Base-by-base conservation (phyloP, 2,888 invertebrate genomes). In the Cylloceria caligata region DNA sequence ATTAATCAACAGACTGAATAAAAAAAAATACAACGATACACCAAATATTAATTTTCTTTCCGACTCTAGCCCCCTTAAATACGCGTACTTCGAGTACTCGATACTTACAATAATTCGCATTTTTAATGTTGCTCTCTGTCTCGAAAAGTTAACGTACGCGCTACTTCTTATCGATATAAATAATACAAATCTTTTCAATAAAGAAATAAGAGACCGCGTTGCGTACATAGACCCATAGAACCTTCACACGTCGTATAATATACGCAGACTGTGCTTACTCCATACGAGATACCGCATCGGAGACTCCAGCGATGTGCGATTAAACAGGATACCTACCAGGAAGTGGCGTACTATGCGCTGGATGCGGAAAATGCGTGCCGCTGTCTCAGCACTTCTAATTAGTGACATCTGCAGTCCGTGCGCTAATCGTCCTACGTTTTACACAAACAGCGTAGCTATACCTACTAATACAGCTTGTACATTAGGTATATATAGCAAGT, bases 351-450 rank as follows among this genome's bases (percentile, higher is more conserved):
- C 34, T 72, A 76, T 68, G 65, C 45, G 69, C 71, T 60, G 60
- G 60, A 72, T 65, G 57, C 80, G 76, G 72, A 67, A 81, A 76
- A 76, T 81, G 80, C 80, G 80, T 80, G 62, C 57, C 34, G 80
- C 65, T 76, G 71, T 72, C 71, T 67, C 72, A 49, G 72, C 76
- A 49, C 71, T 71, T 75, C 76, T 81, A 81, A 81, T 81, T 81
- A 81, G 80, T 76, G 80, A 81, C 80, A 81, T 81, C 80, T 81
- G 80, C 80, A 72, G 72, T 76, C 76, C 76, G 65, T 81, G 67
- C 80, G 71, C 75, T 80, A 81, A 81, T 72, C 80, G 79, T 73
- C 73, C 69, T 80, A 69, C 74, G 75, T 80, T 80, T 75, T 71
- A 55, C 80, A 76, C 71, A 45, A 65, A 30, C n/a, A 27, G 55